Conservation (phyloP, 2,797 vertebrate genomes). For the Tenualosa ilisha region DNA sequence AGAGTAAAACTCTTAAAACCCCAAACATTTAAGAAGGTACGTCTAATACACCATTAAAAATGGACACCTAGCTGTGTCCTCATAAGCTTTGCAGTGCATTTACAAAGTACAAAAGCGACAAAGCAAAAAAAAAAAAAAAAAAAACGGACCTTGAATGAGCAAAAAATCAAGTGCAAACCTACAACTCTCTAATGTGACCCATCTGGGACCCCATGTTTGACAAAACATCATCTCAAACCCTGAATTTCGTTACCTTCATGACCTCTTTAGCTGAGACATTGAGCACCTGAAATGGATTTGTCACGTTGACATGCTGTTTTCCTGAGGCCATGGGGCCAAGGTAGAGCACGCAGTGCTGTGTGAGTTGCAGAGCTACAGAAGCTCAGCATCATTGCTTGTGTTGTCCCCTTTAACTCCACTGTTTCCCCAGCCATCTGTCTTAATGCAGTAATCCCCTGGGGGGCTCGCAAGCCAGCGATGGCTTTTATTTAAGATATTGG, state of each 20-base stretch:
- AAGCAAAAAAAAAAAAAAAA: too few species aligned
- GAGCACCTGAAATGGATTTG: neutral
- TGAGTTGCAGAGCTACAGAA: neutral
- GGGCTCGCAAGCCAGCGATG: constrained; percentile 17
- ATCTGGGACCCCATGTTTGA: neutral
- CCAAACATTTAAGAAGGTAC: too few species aligned
- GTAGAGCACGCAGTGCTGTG: neutral
- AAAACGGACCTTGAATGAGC: neutral
- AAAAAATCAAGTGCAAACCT: too few species aligned
- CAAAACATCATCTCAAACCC: neutral
- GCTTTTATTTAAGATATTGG: constrained; percentile 39
- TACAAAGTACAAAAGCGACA: neutral
- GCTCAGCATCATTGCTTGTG: neutral
- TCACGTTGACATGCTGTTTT: neutral
- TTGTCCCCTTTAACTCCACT: neutral
- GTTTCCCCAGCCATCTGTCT: constrained; percentile 28
- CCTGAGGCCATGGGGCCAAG: neutral
- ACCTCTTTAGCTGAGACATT: neutral
- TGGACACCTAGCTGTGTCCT: neutral
- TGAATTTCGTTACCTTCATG: constrained; percentile 1
- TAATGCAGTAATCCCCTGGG: constrained; percentile 37
- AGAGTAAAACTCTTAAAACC: neutral
- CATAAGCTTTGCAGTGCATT: neutral
- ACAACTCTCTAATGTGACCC: neutral
- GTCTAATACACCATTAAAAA: neutral